These are phyloP conservation scores for Panthera tigris DNA, from an alignment of 2,113 vertebrate species.

Conservation along the genomic window DNA sequence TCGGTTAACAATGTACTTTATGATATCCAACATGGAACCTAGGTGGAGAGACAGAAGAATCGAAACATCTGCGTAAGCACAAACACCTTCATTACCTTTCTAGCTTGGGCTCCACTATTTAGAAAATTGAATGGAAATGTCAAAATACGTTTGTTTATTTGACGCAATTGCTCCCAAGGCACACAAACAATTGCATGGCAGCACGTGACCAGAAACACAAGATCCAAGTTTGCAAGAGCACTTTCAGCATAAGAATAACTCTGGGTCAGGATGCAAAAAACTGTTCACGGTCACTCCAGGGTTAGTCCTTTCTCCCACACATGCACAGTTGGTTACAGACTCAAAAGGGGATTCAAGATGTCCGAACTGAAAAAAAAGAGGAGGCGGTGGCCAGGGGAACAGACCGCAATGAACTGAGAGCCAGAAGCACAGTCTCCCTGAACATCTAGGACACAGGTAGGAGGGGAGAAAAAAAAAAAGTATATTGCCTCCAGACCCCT, in stretches of 20 bases:
- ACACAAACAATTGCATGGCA: neutral
- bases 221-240: neutral
- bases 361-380: neutral
- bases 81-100: neutral
- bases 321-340: neutral
- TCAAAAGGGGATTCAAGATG: neutral
- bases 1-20: constrained; percentile 95
- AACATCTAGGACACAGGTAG: neutral
- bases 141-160: neutral
- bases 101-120: neutral
- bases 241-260: neutral
- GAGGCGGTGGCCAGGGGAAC: neutral
- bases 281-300: neutral
- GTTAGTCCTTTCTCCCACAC: neutral
- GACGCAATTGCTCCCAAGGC: neutral
- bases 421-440: neutral
- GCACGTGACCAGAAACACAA: neutral
- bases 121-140: neutral
- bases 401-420: neutral
- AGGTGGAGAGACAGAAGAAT: constrained; percentile 55
- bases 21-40: constrained; percentile 99
- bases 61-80: neutral
- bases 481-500: neutral
- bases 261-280: neutral
- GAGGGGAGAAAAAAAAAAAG: neutral